Evolutionary conservation across 2,113 vertebrate genomes (phyloP).

Genomic region (Psilopogon haemacephalus): DNA sequence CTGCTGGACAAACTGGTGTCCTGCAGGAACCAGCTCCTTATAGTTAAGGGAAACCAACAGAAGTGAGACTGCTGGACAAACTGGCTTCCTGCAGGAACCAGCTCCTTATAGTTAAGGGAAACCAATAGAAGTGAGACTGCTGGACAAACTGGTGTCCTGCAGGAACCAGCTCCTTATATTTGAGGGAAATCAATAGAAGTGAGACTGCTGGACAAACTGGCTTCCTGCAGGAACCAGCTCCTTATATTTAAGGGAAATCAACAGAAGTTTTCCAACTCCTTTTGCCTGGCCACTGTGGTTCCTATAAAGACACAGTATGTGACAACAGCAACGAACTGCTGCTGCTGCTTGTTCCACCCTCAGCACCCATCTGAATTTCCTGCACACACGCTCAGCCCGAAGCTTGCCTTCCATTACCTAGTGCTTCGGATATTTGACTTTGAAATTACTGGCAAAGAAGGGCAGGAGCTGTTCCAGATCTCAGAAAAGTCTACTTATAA

Average conservation of each 20-base stretch:
- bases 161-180: background rate
- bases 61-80: background rate
- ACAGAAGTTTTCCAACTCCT: background rate
- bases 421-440: constrained; percentile 41
- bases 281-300: background rate
- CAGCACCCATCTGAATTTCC: background rate
- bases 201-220: background rate
- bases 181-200: background rate
- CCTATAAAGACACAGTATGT: background rate
- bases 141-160: background rate
- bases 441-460: constrained; percentile 61
- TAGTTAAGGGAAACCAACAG: background rate
- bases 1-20: background rate
- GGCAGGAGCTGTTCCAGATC: constrained; percentile 54
- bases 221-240: background rate
- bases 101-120: background rate
- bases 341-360: background rate
- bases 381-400: background rate
- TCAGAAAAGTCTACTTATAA: constrained; percentile 62
- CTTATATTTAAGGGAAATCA: background rate
- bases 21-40: background rate
- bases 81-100: background rate
- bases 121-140: background rate
- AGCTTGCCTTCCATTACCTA: constrained; percentile 34
- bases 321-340: background rate